Conservation (phyloP, 2,888 invertebrate species). For the Lamproptera curius region DNA sequence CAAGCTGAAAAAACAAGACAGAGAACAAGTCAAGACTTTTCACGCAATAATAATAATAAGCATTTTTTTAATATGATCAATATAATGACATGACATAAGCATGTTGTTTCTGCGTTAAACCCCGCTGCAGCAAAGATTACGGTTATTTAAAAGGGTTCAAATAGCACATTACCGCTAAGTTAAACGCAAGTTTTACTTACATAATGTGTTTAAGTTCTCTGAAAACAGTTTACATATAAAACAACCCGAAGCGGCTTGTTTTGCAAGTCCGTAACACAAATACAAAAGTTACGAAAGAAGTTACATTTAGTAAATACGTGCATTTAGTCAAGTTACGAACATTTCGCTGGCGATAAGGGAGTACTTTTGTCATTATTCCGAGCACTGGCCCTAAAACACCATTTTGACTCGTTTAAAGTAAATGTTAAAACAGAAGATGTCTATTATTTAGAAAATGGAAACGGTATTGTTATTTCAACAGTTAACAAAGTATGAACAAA, state of each 20-base stretch:
- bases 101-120: too few relatives aligned
- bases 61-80: too few relatives aligned
- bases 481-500: too few relatives aligned
- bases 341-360: neutral
- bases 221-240: slow-evolving; percentile 17
- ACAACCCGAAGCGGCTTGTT: slow-evolving; percentile 14
- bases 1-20: too few relatives aligned
- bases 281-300: slow-evolving; percentile 8
- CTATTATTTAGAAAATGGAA: neutral
- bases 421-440: neutral
- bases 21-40: too few relatives aligned
- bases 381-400: neutral
- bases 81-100: too few relatives aligned
- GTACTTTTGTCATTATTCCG: neutral
- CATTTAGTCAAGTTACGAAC: slow-evolving; percentile 7
- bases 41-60: too few relatives aligned
- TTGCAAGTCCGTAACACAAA: slow-evolving; percentile 12
- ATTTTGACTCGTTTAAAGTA: slow-evolving; percentile 1
- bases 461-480: too few relatives aligned
- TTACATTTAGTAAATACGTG: slow-evolving; percentile 8
- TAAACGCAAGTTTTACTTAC: slow-evolving; percentile 7
- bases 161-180: neutral
- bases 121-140: neutral
- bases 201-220: slow-evolving; percentile 17
- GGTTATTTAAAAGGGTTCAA: neutral